Evolutionary conservation across 2,797 vertebrate species (phyloP), one percentile per base, ranked within the genome.

Genomic region (Pterois miles): DNA sequence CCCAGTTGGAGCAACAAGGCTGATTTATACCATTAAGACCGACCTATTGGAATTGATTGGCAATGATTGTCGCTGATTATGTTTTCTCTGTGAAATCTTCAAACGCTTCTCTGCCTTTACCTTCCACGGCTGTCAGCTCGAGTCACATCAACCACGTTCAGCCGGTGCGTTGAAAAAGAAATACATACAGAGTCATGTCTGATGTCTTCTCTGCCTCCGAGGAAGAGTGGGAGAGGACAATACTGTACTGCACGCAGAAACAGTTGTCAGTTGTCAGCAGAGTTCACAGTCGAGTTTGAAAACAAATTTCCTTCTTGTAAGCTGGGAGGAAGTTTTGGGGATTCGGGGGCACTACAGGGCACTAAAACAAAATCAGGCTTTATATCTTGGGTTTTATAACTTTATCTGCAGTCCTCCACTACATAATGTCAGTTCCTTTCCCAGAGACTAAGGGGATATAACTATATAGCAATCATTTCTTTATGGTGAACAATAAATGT

Each of bases 41-140:
- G 69, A 79, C 75, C 80, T 82, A 76, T 80, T 89, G 82, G 46
- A 80, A 86, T 66, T 86, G 89, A 90, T 86, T 83, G 76, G 58
- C 56, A 23, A 56, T 77, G 83, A 91, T 89, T 83, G 72, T 23
- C 8, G 9, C 73, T 80, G 86, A 86, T 86, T 86, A 54, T 63
- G 68, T 86, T 85, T 85, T 82, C 69, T 53, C 62, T n/a, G 54
- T 57, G 46, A 83, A 86, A 76, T 83, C 82, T 80, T 86, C 80
- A 82, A 80, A 82, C 33, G 23, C 57, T 60, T 67, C 31, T 36
- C 52, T 20, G 60, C 69, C 22, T 83, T 25, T 67, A 74, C 76
- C 71, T 74, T 64, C 65, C 68, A 38, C 31, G 31, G 78, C 83
- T 83, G 86, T 90, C 89, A 82, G 78, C 62, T 78, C 68, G 4